Conservation (phyloP, 2,113 vertebrate genomes). For the Sander vitreus region DNA sequence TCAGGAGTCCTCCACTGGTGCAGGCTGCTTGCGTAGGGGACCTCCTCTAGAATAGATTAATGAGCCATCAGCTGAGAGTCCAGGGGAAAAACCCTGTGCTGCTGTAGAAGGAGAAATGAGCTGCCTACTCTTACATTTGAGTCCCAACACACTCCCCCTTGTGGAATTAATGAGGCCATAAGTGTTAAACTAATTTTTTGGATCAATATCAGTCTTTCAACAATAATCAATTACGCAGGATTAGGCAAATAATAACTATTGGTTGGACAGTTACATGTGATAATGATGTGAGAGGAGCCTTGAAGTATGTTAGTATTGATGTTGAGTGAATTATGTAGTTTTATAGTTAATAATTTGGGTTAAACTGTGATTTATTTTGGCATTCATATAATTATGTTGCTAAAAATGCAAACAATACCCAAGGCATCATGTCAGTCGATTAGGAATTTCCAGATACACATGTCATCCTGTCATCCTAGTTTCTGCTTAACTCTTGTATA, state of each 20-base stretch:
- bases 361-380: background rate
- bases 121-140: conserved; percentile 63
- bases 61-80: conserved; percentile 81
- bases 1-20: conserved; percentile 72
- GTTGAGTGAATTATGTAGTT: background rate
- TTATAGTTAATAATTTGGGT: background rate
- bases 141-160: conserved; percentile 74
- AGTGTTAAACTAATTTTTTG: conserved; percentile 53
- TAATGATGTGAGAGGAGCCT: background rate
- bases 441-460: background rate
- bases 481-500: background rate
- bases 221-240: conserved; percentile 4
- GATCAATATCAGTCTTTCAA: conserved; percentile 48
- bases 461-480: background rate
- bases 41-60: conserved; percentile 80
- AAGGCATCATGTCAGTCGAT: background rate
- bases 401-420: background rate
- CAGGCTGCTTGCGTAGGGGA: conserved; percentile 67
- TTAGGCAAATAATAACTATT: background rate
- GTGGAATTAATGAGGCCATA: conserved; percentile 73
- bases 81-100: conserved; percentile 72
- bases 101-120: conserved; percentile 65
- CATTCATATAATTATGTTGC: background rate
- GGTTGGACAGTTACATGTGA: background rate
- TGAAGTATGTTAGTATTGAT: background rate